phyloP scores from a whole-genome alignment of 2,113 vertebrate genomes.

The Hystrix brachyura region DNA sequence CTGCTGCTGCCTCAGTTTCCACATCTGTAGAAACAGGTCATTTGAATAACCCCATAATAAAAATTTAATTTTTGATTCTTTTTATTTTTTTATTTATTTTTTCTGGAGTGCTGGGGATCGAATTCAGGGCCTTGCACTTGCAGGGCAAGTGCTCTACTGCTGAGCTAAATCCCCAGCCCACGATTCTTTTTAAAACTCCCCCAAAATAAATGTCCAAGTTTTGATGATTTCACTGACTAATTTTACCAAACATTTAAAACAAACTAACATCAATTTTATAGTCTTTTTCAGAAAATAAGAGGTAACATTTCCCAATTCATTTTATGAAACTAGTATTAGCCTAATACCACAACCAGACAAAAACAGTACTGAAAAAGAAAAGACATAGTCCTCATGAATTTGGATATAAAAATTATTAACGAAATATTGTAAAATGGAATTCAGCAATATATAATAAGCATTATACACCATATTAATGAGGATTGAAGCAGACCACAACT shows the following conservation, averaged over 20 bases:
- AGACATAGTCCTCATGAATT: not conserved
- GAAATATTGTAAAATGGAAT: not conserved
- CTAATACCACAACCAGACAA: not conserved
- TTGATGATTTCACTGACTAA: not conserved
- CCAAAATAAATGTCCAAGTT: not conserved
- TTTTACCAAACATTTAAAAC: not conserved
- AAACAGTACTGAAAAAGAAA: not conserved
- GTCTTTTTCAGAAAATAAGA: slow-evolving; percentile 18
- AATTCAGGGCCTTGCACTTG: no score
- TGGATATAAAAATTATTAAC: not conserved
- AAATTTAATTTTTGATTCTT: not conserved
- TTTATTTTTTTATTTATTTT: not conserved
- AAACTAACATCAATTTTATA: not conserved
- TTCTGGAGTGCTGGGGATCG: no score
- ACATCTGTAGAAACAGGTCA: not conserved
- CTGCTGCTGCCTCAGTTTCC: not conserved
- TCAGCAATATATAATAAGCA: slow-evolving; percentile 6
- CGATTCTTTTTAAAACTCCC: not conserved
- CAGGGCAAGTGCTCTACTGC: no score
- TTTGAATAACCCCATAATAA: not conserved
- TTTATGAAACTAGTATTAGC: slow-evolving; percentile 7
- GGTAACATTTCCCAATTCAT: slow-evolving; percentile 24
- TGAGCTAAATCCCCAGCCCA: no score
- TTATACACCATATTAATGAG: not conserved
- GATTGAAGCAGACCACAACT: not conserved